Base-by-base conservation (phyloP, 2,113 vertebrate species). In the Chaetops frenatus region DNA sequence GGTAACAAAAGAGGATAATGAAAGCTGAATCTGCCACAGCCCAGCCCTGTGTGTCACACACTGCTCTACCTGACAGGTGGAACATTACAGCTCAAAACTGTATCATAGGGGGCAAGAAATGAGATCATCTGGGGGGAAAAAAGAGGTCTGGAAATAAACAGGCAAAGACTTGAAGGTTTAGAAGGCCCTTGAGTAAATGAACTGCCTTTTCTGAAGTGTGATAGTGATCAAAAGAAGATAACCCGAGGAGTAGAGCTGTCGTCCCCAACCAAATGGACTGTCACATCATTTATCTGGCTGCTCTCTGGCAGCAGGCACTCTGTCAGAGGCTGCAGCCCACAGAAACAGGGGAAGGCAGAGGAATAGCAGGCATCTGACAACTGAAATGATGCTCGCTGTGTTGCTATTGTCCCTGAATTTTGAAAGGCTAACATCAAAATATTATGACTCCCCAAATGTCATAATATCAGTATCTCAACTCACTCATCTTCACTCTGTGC, bases 391-490 rank as follows among this genome's bases (percentile, higher is more conserved):
- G 81, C 80, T 87, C 5, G 9, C 74, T 86, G 85, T 58, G 48
- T 71, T 93, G 94, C 80, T 87, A 36, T 72, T 92, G 90, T 90
- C 93, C 86, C 70, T 92, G 58, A 29, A 53, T 91, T 90, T 69
- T 70, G 97, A 98, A 97, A 97, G 96, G 90, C 94, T 91, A 95
- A 60, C 96, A 96, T 96, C 96, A 97, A 97, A 98, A 97, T 97
- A 97, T 97, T 98, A 53, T 97, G 92, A 93, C 84, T 97, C 96
- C 76, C 88, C 64, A 97, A 97, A 96, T 95, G 94, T 95, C 90
- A 42, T 97, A 96, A 98, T 97, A 94, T 94, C 53, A 90, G 74
- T 89, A 88, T 97, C 81, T 91, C 76, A 64, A 81, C 74, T 96
- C 74, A 50, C 31, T 19, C 81, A 61, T 96, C 94, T 93, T 94